Evolutionary conservation across 2,113 vertebrate genomes (phyloP).

Genomic region (Phrynosoma blainvillii): DNA sequence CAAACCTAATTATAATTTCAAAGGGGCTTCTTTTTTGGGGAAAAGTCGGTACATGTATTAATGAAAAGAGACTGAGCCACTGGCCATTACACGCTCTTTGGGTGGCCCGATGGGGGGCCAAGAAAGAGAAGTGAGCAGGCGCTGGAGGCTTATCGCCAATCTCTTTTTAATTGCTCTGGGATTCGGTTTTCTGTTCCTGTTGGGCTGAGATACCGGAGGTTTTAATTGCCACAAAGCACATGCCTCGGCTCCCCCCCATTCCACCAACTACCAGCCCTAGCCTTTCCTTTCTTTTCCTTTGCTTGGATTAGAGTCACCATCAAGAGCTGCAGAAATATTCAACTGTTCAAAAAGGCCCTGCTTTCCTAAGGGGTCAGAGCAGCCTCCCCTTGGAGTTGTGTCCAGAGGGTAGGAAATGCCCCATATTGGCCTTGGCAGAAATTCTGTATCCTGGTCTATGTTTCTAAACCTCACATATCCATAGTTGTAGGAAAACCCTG

Average conservation of each 20-base stretch:
- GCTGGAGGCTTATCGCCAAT: not conserved
- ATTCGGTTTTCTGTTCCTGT: conserved; percentile 7
- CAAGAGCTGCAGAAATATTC: not conserved
- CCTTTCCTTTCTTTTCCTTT: not conserved
- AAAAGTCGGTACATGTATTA: not conserved
- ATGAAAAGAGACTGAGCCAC: not conserved
- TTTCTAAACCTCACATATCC: no score
- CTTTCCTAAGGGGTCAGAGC: no score
- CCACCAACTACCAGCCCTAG: rapidly evolving
- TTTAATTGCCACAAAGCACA: conserved; percentile 12
- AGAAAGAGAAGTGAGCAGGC: not conserved
- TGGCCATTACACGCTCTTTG: conserved; percentile 11
- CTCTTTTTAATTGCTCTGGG: conserved; percentile 21
- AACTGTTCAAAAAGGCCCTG: not conserved
- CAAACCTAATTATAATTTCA: not conserved
- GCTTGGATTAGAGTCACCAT: not conserved
- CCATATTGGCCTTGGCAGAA: no score
- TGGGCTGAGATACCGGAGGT: conserved; percentile 21
- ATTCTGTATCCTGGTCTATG: no score
- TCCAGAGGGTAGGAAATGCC: no score
- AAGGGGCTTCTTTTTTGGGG: conserved; percentile 22
- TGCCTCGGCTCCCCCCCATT: not conserved
- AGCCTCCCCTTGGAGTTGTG: no score
- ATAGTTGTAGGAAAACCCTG: no score
- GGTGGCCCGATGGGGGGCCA: not conserved